These are phyloP conservation scores for Sialis lutaria DNA, from an alignment of 2,888 invertebrate genomes.

Conservation along the genomic window DNA sequence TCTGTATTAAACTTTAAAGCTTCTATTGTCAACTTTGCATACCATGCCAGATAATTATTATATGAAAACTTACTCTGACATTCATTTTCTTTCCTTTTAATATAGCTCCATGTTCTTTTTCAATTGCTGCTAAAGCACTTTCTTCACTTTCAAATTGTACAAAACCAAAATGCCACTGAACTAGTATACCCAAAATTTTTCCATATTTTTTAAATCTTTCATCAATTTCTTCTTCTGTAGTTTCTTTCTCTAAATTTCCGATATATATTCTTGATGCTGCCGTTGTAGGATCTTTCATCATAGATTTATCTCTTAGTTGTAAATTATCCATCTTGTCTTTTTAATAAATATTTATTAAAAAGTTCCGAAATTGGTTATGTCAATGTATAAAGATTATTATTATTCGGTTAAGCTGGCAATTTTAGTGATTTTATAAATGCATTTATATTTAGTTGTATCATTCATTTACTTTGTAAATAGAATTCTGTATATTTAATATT, in stretches of 20 bases:
- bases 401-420: too few relatives aligned
- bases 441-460: too few relatives aligned
- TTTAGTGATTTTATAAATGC: too few relatives aligned
- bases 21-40: not conserved
- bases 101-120: constrained; percentile 46
- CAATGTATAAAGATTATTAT: too few relatives aligned
- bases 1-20: not conserved
- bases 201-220: constrained; percentile 59
- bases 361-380: too few relatives aligned
- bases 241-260: constrained; percentile 49
- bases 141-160: constrained; percentile 65
- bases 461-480: too few relatives aligned
- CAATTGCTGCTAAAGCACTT: constrained; percentile 58
- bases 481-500: too few relatives aligned
- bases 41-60: not conserved
- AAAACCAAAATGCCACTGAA: constrained; percentile 71
- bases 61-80: constrained; percentile 21
- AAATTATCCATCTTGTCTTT: too few relatives aligned
- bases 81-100: constrained; percentile 56
- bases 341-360: too few relatives aligned
- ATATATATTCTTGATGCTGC: constrained; percentile 64
- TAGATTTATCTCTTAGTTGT: not conserved
- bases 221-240: constrained; percentile 41
- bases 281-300: constrained; percentile 58
- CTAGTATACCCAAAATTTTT: constrained; percentile 45